Base-by-base conservation (phyloP, 2,113 vertebrate genomes). In the Brachyhypopomus occidentalis region DNA sequence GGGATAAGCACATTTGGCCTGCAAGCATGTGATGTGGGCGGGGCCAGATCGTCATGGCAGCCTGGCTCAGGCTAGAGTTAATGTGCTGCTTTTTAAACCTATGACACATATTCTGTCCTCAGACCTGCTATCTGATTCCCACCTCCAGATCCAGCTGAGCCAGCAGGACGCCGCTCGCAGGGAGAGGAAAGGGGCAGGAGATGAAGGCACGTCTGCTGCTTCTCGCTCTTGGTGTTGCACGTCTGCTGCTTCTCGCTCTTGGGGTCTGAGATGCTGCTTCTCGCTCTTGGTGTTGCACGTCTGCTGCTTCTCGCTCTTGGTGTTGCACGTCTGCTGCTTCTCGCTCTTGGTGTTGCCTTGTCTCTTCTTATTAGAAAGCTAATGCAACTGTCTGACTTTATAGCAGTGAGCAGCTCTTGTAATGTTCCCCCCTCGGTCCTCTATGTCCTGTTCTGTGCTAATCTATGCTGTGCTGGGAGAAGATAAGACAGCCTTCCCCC, bases 321-420 rank as follows among this genome's bases (percentile, higher is more conserved):
- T n/a, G n/a, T n/a, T n/a, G 36, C 30, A 30, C 3, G 3, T 30
- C 30, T 30, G 1, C 30, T 30, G 1, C 30, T 30, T 30, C 30
- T 30, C 23, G 11, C 2, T 81, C 85, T 89, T 86, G 85, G 89
- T 92, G 90, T 91, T 92, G 91, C 88, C 89, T 90, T 90, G 92
- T 93, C 93, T 91, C 89, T 89, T 91, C 89, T 90, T 90, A 91
- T 93, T 93, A 93, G 91, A 88, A 89, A 89, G 89, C 90, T 93
- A 93, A 93, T 94, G 90, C 91, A 92, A 91, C 90, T 94, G 93
- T 93, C 92, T 92, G 92, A 93, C 93, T 92, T 92, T 91, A 94
- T 93, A 92, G 89, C 82, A 83, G 84, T 85, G 90, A 92, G 91
- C 92, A 93, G 90, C 88, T 91, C 90, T 90, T 90, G 88, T 62